Base-by-base conservation (phyloP, 2,113 vertebrate species). In the Canis aureus region DNA sequence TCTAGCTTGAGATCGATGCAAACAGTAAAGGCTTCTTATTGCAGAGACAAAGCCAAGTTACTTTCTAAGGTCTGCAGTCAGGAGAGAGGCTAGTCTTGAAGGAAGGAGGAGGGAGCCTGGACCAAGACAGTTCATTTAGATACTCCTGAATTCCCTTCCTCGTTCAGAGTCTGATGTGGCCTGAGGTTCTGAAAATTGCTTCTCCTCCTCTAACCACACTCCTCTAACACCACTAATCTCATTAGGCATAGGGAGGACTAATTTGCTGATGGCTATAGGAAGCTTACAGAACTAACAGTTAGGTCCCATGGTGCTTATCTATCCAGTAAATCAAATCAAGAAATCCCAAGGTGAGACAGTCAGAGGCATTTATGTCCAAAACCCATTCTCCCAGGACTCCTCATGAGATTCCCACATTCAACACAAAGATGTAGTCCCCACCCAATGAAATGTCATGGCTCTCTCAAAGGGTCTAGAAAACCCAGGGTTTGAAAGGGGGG, bases 231-330 rank as follows among this genome's bases (percentile, higher is more conserved):
- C 38, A 1, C 60, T 35, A 13, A 43, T 17, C 51, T 60, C 74
- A 7, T 3, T 9, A 16, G 8, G 64, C 3, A 1, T 0, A 3
- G 10, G 1, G 15, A 91, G 53, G 53, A n/a, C 97, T 71, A 2
- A 53, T 19, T 38, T 64, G 38, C 49, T 43, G 59, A 82, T 6
- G 16, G 80, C 78, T 17, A 32, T 0, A 27, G 79, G 74, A 62
- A 3, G 43, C 11, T 11, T 3, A 51, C 62, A 76, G 35, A 87
- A 80, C 66, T 51, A 38, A 6, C 0, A 60, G 84, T 29, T 32
- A 27, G 3, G 57, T 38, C 92, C 57, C 73, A 43, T 0, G n/a
- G 10, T 6, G 11, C 32, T 4, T 4, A 7, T 32, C 57, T 13
- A 35, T 17, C 60, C 73, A 59, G 35, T 4, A 64, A 57, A 55